Base-by-base conservation (phyloP, 2,113 vertebrate genomes). In the Anguilla japonica region DNA sequence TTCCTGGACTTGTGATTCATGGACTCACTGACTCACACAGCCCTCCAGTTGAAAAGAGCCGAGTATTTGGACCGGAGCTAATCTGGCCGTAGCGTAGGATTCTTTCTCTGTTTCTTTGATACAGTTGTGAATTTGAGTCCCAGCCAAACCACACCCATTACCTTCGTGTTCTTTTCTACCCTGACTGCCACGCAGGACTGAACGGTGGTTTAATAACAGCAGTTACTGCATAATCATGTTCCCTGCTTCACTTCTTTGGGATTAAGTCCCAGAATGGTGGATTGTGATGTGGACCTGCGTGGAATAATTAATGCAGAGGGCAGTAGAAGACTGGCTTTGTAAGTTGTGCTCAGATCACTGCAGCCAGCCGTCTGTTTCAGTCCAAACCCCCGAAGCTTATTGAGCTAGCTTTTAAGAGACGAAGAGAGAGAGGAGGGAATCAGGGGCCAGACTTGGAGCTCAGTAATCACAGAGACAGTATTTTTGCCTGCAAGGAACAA, bases 401-500 rank as follows among this genome's bases (percentile, higher is more conserved):
- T 43, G 43, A 53, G 81, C 41, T 82, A 14, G 41, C 81, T 50
- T 46, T 29, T 82, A 50, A 50, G 81, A 22, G 41, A 82, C 81
- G 22, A 6, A 50, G 41, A 29, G 71, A 22, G 81, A 50, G 41
- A 26, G 41, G 40, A 22, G 79, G 18, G 11, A 41, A 1, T 15
- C 40, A 18, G 14, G 14, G 79, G 39, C 16, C 39, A 81, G 79
- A 41, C 79, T 50, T 82, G 53, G 20, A 82, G 81, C 22, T 82
- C 41, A 41, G 53, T 82, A 46, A 53, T 82, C 41, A 82, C 53
- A 82, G 81, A 82, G 43, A n/a, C 22, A 53, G 41, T 43, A 26
- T 22, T 26, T 82, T 82, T 50, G 41, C 81, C 41, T 82, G 16
- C 18, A 82, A 82, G 81, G 22, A 29, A 50, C 41, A 82, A 82